Evolutionary conservation across 35 echinoderm and acorn worm species (phyloP), one percentile per base, ranked within the genome.

Genomic region (Antedon bifida): DNA sequence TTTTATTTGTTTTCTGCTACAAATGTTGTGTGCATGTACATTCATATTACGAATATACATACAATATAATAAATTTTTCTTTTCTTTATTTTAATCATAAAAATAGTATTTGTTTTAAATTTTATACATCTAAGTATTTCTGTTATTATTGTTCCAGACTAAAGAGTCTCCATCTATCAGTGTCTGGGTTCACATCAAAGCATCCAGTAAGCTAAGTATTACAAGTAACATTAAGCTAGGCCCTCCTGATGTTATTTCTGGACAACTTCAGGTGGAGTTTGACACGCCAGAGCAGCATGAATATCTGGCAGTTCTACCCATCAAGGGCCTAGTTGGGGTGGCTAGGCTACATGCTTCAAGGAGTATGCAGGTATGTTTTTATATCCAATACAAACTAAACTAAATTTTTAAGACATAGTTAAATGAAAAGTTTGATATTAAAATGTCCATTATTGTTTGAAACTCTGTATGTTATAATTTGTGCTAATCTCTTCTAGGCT

Each of bases 181-280:
- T 2, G 42, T 93, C 21, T 93, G 91, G 86, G 84, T 93, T 5
- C 82, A 93, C 78, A 86, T 93, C 84, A 88, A 82, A 46, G 7
- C 80, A 38, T 46, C 83, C 78, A 3, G 34, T 75, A 35, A 17
- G 42, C 0, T 32, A 82, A 11, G 35, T 5, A 19, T 5, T 78
- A 33, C 11, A 11, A 16, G 35, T 23, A 64, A 21, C 26, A 26
- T 8, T 35, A 30, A 75, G 30, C 42, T 85, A 34, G 82, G 34
- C 0, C 81, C 81, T 0, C 86, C 93, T 7, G 93, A 97, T 55
- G 74, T 32, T 30, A 76, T 89, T 14, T 85, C 79, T 1, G 86
- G 87, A 32, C 78, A 87, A 35, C 34, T 97, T 32, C 81, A 97
- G 39, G 64, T 89, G 17, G 90, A 89, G 39, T 76, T 97, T 36